A percentile compares a stretch with the other conserved stretches of the same genome.
phyloP scores from a whole-genome alignment of 2,113 vertebrate species.

The Gymnocephalus cernua region DNA sequence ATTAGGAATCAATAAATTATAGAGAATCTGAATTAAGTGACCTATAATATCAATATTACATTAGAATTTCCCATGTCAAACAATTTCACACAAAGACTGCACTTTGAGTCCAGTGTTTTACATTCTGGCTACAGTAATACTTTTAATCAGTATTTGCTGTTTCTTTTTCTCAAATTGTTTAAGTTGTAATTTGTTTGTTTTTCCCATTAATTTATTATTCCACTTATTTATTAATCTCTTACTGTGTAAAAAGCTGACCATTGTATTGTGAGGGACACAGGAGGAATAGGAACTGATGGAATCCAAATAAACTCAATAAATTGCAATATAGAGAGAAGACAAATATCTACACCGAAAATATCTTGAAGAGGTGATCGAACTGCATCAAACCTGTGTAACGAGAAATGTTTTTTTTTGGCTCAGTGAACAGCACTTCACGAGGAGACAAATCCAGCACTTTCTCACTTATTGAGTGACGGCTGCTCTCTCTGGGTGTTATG shows the following conservation, averaged over 20 bases:
- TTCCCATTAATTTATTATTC: not conserved
- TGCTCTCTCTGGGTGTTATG: not conserved
- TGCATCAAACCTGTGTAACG: not conserved
- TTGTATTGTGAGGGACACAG: not conserved
- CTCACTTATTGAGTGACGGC: conserved; percentile 15
- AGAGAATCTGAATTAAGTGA: not conserved
- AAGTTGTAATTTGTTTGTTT: not conserved
- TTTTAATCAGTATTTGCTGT: not conserved
- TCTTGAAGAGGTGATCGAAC: not conserved
- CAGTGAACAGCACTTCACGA: not conserved
- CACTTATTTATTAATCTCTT: not conserved
- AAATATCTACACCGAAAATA: not conserved
- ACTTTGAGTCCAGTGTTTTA: not conserved
- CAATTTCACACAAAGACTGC: not conserved
- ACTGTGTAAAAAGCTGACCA: not conserved
- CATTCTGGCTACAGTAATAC: not conserved
- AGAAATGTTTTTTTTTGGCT: not conserved
- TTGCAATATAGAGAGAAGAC: not conserved
- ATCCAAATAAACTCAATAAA: not conserved
- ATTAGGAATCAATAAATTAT: not conserved
- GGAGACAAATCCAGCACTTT: not conserved
- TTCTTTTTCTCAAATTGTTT: no score
- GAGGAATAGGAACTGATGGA: not conserved
- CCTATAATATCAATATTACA: not conserved
- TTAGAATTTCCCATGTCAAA: not conserved